Base-by-base conservation (phyloP, 2,888 invertebrate species). In the Onthophagus sagittarius region DNA sequence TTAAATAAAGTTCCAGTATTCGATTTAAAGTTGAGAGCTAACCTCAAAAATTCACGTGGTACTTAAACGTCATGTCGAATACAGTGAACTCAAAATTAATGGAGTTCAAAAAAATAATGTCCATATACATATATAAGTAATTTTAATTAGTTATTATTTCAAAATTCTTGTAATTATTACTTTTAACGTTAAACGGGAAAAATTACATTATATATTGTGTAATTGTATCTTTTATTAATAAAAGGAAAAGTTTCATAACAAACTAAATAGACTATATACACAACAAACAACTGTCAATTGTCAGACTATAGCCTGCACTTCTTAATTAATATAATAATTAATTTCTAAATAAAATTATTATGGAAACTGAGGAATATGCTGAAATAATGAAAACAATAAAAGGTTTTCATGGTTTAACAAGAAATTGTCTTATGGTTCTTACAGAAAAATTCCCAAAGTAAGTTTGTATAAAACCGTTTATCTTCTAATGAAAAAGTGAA, bases 281-380 rank as follows among this genome's bases (percentile, higher is more conserved):
- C 3, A 23, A 23, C 23, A 2, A 3, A 2, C 23, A 23, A 23
- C 2, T 23, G 23, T 23, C 23, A 23, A 23, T 3, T 23, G 23
- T 23, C 23, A 23, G 2, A 23, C 3, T 23, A 23, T 23, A 3
- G 3, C 3, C 23, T 23, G 2, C 23, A 23, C 23, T 23, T 23
- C 1, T 23, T 23, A 23, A 23, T 23, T 23, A 2, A 23, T 23
- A 23, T 23, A 2, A 23, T 23, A 23, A 23, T 23, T 23, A 23
- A 23, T 23, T 23, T 23, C 3, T 23, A 53, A 11, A 53, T 53
- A 23, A 31, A 15, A 15, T 31, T 7, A 15, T 31, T 6, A 67
- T 67, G 67, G 67, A 67, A 67, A 67, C 5, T 23, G 67, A 67
- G n/a, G 11, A 15, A 67, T 67, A 67, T 23, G 67, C 9, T n/a